phyloP scores from a whole-genome alignment of 2,888 invertebrate species.

The Gortyna flavago region DNA sequence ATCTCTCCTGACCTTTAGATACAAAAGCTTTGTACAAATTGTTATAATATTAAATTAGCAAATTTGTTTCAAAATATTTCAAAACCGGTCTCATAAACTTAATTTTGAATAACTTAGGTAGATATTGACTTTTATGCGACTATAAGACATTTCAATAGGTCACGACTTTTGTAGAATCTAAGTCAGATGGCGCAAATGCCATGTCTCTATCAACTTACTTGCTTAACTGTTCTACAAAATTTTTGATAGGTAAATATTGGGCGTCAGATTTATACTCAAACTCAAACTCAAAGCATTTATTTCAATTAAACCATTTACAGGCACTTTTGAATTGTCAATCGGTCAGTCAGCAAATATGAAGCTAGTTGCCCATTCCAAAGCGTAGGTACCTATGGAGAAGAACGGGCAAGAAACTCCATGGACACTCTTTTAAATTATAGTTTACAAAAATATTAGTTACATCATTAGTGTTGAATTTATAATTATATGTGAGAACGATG shows the following conservation, averaged over 20 bases:
- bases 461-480: too few relatives aligned
- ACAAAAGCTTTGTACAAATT: slow-evolving; percentile 31
- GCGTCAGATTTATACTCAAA: background rate
- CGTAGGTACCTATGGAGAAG: too few relatives aligned
- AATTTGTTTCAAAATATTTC: slow-evolving; percentile 36
- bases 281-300: too few relatives aligned
- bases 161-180: slow-evolving; percentile 8
- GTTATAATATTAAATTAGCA: slow-evolving; percentile 20
- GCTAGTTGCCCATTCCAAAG: too few relatives aligned
- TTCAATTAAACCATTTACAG: too few relatives aligned
- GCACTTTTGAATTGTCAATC: too few relatives aligned
- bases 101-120: background rate
- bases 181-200: background rate
- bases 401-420: too few relatives aligned
- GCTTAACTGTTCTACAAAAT: background rate
- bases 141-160: slow-evolving; percentile 28
- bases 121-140: slow-evolving; percentile 9
- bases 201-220: background rate
- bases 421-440: too few relatives aligned
- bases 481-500: too few relatives aligned
- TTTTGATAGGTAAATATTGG: background rate
- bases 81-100: slow-evolving; percentile 8
- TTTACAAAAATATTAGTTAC: too few relatives aligned
- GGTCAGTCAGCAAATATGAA: too few relatives aligned
- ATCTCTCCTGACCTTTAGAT: slow-evolving; percentile 52